Evolutionary conservation across 2,888 invertebrate genomes (phyloP), one percentile per base, ranked within the genome.

Genomic region (Dusona sp.): DNA sequence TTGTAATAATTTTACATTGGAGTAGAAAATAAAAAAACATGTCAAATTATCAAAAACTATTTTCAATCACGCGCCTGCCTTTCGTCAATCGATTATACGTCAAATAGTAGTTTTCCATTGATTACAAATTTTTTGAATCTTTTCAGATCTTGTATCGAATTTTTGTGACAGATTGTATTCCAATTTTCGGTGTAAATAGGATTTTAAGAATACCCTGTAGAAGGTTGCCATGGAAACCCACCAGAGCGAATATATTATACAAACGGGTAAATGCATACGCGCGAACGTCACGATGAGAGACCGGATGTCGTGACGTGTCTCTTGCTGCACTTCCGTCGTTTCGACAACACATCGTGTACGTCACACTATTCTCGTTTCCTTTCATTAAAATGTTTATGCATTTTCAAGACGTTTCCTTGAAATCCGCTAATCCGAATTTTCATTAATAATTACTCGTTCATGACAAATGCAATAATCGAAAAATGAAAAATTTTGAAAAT

Each of bases 251-350:
- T 65, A 22, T 73, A 51, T 65, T 64, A 45, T 80, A 73, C 65
- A 65, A 64, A 65, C 45, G 64, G 25, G 70, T 80, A 80, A 73
- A 51, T 80, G 64, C 45, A 73, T 64, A 64, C 64, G 33, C 64
- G 61, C 38, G 65, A 80, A 64, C 73, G 38, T 36, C 68, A 45
- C 57, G 64, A 73, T 38, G 64, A 48, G 72, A 80, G 73, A 73
- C 61, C 64, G 73, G 80, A 80, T 64, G 80, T 80, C 73, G 73
- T 80, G 64, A 64, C 64, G 72, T 25, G 61, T 70, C 45, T 73
- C 45, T 61, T 33, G 33, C 48, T 73, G 36, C 64, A 29, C 36
- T 80, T 80, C 80, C 72, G 72, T 38, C 48, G 36, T 79, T 72
- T 79, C 70, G 57, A 45, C 45, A 61, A 45, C 61, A 25, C 79